Evolutionary conservation across 2,113 vertebrate genomes (phyloP).

Genomic region (Centrocercus urophasianus): DNA sequence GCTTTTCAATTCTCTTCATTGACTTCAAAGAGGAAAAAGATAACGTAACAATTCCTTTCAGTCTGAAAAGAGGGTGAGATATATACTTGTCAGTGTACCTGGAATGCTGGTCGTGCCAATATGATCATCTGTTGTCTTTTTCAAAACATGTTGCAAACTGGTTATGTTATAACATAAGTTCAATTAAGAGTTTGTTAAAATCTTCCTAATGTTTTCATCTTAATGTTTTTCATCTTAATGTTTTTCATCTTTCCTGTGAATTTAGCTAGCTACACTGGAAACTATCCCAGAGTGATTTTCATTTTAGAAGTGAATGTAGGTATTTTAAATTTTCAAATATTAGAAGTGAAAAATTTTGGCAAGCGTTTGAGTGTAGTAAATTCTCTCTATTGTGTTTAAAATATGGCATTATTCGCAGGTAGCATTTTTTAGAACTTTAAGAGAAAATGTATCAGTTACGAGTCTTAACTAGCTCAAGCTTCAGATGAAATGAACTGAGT

Average conservation of each 20-base stretch:
- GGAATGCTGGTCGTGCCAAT: background rate
- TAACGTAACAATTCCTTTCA: background rate
- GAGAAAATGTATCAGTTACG: background rate
- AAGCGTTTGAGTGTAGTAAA: background rate
- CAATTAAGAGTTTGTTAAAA: background rate
- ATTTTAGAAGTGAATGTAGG: background rate
- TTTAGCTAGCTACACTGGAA: background rate
- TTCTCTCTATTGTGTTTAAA: background rate
- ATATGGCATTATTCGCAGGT: background rate
- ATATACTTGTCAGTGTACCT: background rate
- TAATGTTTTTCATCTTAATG: background rate
- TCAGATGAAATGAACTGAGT: background rate
- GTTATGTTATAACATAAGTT: background rate
- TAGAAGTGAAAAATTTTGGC: background rate
- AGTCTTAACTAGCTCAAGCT: background rate
- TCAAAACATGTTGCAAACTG: background rate
- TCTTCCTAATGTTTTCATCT: background rate
- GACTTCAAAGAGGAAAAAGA: background rate
- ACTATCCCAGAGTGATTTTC: background rate
- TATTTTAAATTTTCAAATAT: background rate
- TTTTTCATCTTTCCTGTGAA: background rate
- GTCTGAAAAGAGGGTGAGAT: background rate
- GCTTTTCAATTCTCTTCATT: background rate
- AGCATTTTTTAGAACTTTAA: background rate
- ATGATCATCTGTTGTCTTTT: background rate